Percentiles rank a stretch among this genome's conserved stretches.
Evolutionary conservation across 2,113 vertebrate genomes (phyloP).

Genomic region (Cavia porcellus): DNA sequence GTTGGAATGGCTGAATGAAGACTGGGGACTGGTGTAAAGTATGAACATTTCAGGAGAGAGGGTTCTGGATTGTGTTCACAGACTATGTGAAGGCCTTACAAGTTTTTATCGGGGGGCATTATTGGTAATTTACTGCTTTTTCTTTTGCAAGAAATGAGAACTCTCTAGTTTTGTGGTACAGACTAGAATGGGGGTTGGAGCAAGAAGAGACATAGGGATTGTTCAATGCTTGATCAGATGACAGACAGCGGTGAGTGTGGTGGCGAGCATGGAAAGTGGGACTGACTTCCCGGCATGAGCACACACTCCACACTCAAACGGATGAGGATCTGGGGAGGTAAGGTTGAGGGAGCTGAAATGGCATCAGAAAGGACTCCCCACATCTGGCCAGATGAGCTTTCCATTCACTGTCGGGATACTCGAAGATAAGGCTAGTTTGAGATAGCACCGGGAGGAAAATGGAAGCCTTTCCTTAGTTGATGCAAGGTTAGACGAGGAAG

Average conservation of each 20-base stretch:
- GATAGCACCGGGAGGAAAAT: not conserved
- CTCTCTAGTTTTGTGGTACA: not conserved
- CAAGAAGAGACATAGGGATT: not conserved
- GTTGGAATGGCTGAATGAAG: not conserved
- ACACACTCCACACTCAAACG: not conserved
- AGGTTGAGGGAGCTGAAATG: not conserved
- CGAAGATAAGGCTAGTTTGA: not conserved
- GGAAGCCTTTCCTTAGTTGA: not conserved
- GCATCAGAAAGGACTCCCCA: not conserved
- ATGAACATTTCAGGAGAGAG: not conserved
- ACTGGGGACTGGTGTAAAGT: not conserved
- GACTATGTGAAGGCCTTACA: not conserved
- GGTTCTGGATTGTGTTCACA: not conserved
- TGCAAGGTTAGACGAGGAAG: not conserved
- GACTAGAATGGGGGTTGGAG: not conserved
- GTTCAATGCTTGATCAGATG: not conserved
- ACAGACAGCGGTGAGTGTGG: not conserved
- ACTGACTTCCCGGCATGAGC: not conserved
- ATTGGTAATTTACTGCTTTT: not conserved
- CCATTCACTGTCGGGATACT: not conserved
- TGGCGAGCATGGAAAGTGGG: not conserved
- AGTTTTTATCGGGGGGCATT: not conserved
- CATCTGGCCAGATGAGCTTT: not conserved
- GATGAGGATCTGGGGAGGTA: not conserved
- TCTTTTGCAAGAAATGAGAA: not conserved